These are phyloP conservation scores for Agrilus mali DNA, from an alignment of 2,888 invertebrate species.

Conservation along the genomic window DNA sequence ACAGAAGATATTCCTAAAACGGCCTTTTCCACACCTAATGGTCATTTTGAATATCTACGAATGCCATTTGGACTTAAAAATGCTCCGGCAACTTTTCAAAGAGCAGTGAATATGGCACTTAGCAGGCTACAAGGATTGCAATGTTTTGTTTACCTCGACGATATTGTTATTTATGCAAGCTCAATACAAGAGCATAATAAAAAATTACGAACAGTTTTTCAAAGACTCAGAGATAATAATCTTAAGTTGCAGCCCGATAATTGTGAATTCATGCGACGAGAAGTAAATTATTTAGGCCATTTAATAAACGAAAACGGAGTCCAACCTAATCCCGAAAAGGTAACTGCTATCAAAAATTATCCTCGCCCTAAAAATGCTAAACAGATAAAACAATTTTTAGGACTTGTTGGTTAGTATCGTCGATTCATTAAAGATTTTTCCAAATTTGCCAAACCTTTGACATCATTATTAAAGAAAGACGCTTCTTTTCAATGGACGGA, in stretches of 20 bases:
- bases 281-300: constrained; percentile 2
- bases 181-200: no score
- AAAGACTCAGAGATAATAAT: no score
- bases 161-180: no score
- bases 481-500: neutral
- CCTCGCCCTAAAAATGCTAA: neutral
- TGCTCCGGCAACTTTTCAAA: constrained; percentile 18
- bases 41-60: constrained; percentile 15
- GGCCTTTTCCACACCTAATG: constrained; percentile 15
- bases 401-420: constrained; percentile 4
- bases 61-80: constrained; percentile 20
- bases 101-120: constrained; percentile 19
- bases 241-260: constrained; percentile 1
- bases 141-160: constrained; percentile 25
- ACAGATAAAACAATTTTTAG: constrained; percentile 1
- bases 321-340: constrained; percentile 4
- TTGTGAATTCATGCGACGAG: constrained; percentile 1
- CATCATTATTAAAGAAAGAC: constrained; percentile 7
- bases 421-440: constrained; percentile 4
- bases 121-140: constrained; percentile 14
- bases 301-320: neutral
- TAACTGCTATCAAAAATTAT: constrained; percentile 1
- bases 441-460: constrained; percentile 13
- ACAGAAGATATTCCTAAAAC: constrained; percentile 12
- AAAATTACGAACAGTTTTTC: no score